Evolutionary conservation across 2,888 invertebrate species (phyloP).

Genomic region (Gastracanthus pulcherrimus): DNA sequence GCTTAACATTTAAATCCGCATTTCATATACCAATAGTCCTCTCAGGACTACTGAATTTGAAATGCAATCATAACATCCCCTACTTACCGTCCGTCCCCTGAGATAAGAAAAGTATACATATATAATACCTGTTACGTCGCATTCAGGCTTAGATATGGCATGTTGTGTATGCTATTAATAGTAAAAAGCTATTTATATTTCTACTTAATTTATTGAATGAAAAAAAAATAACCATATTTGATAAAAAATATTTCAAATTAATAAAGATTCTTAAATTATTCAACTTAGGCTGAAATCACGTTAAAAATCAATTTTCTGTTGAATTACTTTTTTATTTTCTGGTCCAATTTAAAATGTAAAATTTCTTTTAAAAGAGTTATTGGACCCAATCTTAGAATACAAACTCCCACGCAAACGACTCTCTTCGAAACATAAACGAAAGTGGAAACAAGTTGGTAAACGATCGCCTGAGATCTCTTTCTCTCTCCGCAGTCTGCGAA

Average conservation of each 20-base stretch:
- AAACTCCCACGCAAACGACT: neutral
- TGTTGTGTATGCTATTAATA: neutral
- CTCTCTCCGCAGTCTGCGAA: no score
- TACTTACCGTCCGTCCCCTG: neutral
- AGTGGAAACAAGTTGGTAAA: neutral
- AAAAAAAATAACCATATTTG: no score
- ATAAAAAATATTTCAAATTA: no score
- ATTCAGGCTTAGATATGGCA: neutral
- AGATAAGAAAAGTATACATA: neutral
- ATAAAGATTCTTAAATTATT: no score
- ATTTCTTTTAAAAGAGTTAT: no score
- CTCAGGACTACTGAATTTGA: neutral
- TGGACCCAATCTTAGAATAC: neutral
- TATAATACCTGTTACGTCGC: no score
- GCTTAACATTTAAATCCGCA: neutral
- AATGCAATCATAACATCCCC: constrained; percentile 6
- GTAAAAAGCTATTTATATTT: neutral
- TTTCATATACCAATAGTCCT: neutral
- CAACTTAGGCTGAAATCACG: no score
- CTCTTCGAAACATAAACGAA: neutral
- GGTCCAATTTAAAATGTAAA: no score
- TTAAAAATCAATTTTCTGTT: no score
- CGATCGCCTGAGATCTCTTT: neutral
- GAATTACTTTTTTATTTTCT: no score
- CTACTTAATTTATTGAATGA: no score